phyloP scores from a whole-genome alignment of 2,113 vertebrate species.

The Nyctibius bracteatus region DNA sequence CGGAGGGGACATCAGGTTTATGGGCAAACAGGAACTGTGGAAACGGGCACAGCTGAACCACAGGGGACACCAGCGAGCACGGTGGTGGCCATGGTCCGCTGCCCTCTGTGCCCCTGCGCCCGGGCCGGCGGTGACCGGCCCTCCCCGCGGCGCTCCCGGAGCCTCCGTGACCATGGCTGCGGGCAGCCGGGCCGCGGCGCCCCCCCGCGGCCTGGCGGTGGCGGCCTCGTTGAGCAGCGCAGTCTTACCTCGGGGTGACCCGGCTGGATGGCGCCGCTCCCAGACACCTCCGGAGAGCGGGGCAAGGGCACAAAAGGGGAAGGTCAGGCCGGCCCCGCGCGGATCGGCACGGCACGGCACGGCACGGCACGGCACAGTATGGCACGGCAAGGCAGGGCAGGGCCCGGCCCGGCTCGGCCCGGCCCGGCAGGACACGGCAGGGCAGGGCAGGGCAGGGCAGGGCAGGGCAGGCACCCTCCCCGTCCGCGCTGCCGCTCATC shows the following conservation, averaged over 20 bases:
- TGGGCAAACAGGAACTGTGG: background rate
- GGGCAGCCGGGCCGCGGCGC: background rate
- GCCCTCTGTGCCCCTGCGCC: too few relatives aligned
- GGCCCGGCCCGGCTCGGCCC: background rate
- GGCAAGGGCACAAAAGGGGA: background rate
- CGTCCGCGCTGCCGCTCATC: background rate
- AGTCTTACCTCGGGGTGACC: background rate
- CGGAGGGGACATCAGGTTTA: background rate
- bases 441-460: background rate
- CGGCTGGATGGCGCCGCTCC: too few relatives aligned
- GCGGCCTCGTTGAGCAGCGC: background rate
- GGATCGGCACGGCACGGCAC: background rate
- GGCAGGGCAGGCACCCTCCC: background rate
- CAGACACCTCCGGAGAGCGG: background rate
- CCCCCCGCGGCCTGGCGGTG: too few relatives aligned
- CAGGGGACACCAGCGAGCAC: rapidly evolving
- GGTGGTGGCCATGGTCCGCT: rapidly evolving
- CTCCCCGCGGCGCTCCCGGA: too few relatives aligned
- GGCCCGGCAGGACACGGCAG: background rate
- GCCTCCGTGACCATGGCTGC: too few relatives aligned
- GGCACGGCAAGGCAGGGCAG: background rate
- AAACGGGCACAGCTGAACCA: background rate
- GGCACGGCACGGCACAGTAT: background rate
- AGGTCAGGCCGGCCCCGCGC: background rate
- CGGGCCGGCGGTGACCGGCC: too few relatives aligned